Evolutionary conservation across 2,113 vertebrate species (phyloP).

Genomic region (Haliaeetus leucogaster): DNA sequence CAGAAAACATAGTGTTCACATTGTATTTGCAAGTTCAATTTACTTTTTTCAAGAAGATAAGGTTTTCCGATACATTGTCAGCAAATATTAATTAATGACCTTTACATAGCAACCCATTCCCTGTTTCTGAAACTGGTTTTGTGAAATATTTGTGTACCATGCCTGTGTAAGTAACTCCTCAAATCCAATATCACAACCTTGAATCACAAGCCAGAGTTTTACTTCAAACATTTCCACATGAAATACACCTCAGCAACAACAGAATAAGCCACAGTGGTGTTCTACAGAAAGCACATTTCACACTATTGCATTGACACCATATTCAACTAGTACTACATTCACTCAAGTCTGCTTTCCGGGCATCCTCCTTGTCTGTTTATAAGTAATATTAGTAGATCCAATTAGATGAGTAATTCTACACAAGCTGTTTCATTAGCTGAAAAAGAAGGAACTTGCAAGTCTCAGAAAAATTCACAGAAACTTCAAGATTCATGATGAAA

Average conservation of each 20-base stretch:
- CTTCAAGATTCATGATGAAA: background rate
- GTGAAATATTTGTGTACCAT: conserved; percentile 18
- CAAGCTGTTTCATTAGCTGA: background rate
- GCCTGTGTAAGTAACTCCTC: background rate
- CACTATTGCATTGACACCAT: background rate
- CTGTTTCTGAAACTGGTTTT: conserved; percentile 27
- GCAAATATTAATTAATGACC: conserved; percentile 14
- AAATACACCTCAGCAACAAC: background rate
- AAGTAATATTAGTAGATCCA: background rate
- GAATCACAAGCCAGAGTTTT: background rate
- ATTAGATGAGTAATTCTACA: background rate
- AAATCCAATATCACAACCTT: conserved; percentile 16
- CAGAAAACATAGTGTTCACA: background rate
- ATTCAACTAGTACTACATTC: background rate
- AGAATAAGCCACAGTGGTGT: background rate
- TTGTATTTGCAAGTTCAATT: background rate
- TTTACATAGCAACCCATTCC: conserved; percentile 1
- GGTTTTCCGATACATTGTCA: background rate
- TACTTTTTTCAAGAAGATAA: conserved; percentile 12
- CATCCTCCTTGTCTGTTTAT: background rate
- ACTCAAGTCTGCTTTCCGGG: background rate
- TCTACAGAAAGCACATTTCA: background rate
- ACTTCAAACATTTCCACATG: background rate
- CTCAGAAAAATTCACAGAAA: background rate
- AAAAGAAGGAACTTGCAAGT: background rate